Evolutionary conservation across 2,113 vertebrate species (phyloP).

Genomic region (Etheostoma cragini): DNA sequence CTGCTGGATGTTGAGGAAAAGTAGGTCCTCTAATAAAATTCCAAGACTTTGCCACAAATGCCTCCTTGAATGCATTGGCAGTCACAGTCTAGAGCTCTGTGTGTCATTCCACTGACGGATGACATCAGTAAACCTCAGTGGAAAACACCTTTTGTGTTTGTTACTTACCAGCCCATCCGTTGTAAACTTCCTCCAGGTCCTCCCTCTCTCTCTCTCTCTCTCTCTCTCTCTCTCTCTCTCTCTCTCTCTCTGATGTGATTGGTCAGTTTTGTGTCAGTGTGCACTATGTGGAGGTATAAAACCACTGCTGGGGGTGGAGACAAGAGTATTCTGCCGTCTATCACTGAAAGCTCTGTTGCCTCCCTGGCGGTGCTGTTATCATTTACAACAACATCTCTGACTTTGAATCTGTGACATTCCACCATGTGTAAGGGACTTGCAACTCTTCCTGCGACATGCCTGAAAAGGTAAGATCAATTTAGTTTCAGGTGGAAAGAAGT

Average conservation of each 20-base stretch:
- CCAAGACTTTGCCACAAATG: background rate
- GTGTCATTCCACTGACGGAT: background rate
- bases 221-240: slow-evolving; percentile 12
- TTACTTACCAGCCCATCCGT: background rate
- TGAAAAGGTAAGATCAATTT: slow-evolving; percentile 89
- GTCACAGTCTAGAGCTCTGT: background rate
- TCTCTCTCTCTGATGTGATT: slow-evolving; percentile 62
- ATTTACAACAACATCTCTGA: background rate
- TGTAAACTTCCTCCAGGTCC: slow-evolving; percentile 10
- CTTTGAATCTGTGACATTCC: slow-evolving; percentile 44
- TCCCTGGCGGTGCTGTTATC: background rate
- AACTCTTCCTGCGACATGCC: slow-evolving; percentile 92
- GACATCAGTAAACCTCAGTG: slow-evolving; percentile 1
- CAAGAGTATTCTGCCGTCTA: slow-evolving; percentile 41
- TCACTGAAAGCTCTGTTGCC: slow-evolving; percentile 12
- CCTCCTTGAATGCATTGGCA: background rate
- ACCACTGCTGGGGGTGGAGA: slow-evolving; percentile 66
- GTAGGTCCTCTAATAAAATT: background rate
- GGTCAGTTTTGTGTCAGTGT: slow-evolving; percentile 53
- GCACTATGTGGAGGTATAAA: slow-evolving; percentile 70
- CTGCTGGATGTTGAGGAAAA: background rate
- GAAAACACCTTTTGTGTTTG: slow-evolving; percentile 52
- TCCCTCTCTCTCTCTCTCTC: background rate
- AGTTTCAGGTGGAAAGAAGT: background rate
- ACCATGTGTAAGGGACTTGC: slow-evolving; percentile 96